phyloP scores from a whole-genome alignment of 2,888 invertebrate genomes.

The Hetaerina titia region DNA sequence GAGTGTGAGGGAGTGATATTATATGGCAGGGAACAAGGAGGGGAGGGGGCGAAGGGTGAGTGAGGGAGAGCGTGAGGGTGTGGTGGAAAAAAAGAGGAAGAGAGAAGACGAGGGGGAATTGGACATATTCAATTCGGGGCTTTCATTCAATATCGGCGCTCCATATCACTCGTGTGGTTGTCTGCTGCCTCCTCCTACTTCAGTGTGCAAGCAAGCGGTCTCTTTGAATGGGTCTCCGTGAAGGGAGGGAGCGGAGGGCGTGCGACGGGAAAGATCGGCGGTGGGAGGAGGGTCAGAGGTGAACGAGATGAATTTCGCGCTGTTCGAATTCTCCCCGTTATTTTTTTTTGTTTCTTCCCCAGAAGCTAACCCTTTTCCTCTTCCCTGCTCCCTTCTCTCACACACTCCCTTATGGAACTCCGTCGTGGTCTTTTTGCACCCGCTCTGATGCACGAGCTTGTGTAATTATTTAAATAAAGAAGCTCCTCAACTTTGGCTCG shows the following conservation, averaged over 20 bases:
- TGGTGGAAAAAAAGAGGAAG: neutral
- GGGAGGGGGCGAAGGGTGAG: too few species aligned
- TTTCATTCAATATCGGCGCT: neutral
- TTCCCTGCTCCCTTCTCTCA: neutral
- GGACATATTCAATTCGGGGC: slow-evolving; percentile 8
- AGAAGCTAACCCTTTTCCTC: neutral
- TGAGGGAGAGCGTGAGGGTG: too few species aligned
- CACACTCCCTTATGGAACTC: neutral
- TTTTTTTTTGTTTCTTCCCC: neutral
- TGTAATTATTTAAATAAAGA: neutral
- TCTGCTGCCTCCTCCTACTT: neutral
- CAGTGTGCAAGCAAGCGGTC: neutral
- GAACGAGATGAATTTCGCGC: slow-evolving; percentile 7
- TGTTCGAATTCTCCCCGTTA: neutral
- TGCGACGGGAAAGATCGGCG: neutral
- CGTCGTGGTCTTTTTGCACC: neutral
- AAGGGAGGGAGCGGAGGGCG: neutral
- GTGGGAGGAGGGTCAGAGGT: neutral
- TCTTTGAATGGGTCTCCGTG: neutral
- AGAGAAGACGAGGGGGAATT: neutral
- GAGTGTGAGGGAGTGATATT: neutral
- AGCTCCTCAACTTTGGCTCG: neutral
- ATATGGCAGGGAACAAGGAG: neutral
- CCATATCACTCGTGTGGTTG: neutral
- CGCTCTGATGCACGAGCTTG: neutral